phyloP scores from a whole-genome alignment of 2,888 invertebrate genomes.

The Notodonta ziczac region DNA sequence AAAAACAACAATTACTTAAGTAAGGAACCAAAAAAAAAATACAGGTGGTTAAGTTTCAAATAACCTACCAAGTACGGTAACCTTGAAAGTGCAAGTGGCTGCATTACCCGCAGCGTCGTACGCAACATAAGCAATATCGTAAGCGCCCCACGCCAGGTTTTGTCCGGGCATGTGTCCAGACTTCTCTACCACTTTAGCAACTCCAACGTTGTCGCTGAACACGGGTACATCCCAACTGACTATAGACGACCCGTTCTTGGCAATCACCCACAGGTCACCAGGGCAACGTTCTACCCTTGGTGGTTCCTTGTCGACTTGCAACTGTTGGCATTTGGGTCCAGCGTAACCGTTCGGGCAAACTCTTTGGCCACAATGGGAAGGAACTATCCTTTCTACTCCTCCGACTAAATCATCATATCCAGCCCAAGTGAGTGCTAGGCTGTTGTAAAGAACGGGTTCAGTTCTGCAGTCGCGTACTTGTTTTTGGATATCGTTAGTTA shows the following conservation, averaged over 20 bases:
- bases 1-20: slow-evolving; percentile 19
- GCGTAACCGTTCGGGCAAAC: slow-evolving; percentile 95
- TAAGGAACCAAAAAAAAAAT: neutral
- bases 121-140: slow-evolving; percentile 96
- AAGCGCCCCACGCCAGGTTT: slow-evolving; percentile 95
- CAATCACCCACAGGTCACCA: slow-evolving; percentile 97
- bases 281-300: slow-evolving; percentile 96
- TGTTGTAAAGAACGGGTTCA: slow-evolving; percentile 94
- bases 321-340: slow-evolving; percentile 93
- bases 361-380: slow-evolving; percentile 95
- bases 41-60: neutral
- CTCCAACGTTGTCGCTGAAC: slow-evolving; percentile 95
- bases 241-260: slow-evolving; percentile 94
- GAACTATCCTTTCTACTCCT: slow-evolving; percentile 95
- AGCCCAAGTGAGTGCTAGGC: slow-evolving; percentile 95
- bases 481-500: slow-evolving; percentile 96
- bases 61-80: slow-evolving; percentile 92
- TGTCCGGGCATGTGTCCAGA: slow-evolving; percentile 95
- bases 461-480: slow-evolving; percentile 97
- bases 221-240: slow-evolving; percentile 97
- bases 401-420: slow-evolving; percentile 95
- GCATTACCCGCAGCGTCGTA: slow-evolving; percentile 96
- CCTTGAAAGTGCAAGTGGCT: slow-evolving; percentile 95
- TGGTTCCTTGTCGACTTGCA: slow-evolving; percentile 93
- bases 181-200: slow-evolving; percentile 91